Conservation (phyloP, 2,888 invertebrate genomes). For the Odontothrips loti region DNA sequence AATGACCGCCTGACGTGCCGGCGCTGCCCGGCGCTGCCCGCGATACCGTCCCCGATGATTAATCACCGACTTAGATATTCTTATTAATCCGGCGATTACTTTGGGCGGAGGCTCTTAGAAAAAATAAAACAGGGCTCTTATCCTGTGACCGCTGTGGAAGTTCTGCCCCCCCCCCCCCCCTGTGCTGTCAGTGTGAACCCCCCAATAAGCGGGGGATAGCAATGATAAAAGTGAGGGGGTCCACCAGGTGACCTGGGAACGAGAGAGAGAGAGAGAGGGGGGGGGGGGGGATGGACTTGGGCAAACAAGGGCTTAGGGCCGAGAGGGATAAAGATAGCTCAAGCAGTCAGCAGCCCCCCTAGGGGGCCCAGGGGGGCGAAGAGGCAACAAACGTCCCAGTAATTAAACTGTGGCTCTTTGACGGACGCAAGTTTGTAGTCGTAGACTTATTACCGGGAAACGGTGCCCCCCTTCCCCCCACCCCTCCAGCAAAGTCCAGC, state of each 20-base stretch:
- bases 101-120: too few species aligned
- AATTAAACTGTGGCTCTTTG: slow-evolving; percentile 25
- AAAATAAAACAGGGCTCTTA: too few species aligned
- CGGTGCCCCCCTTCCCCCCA: background rate
- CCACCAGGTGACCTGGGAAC: background rate
- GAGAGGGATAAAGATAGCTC: background rate
- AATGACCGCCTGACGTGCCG: too few species aligned
- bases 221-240: background rate
- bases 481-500: too few species aligned
- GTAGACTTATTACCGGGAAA: slow-evolving; percentile 14
- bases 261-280: too few species aligned
- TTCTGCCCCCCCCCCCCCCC: too few species aligned
- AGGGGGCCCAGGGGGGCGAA: background rate
- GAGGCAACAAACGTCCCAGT: background rate
- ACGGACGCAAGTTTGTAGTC: slow-evolving; percentile 8
- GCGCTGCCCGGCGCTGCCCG: too few species aligned
- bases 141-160: too few species aligned
- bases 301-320: slow-evolving; percentile 11
- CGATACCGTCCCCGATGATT: too few species aligned
- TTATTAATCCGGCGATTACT: too few species aligned
- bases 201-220: background rate
- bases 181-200: too few species aligned
- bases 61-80: too few species aligned
- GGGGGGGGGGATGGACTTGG: background rate
- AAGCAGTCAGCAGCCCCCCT: background rate